Base-by-base conservation (phyloP, 1,140 invertebrate species). In the Pseudomyrmex flavicornis region DNA sequence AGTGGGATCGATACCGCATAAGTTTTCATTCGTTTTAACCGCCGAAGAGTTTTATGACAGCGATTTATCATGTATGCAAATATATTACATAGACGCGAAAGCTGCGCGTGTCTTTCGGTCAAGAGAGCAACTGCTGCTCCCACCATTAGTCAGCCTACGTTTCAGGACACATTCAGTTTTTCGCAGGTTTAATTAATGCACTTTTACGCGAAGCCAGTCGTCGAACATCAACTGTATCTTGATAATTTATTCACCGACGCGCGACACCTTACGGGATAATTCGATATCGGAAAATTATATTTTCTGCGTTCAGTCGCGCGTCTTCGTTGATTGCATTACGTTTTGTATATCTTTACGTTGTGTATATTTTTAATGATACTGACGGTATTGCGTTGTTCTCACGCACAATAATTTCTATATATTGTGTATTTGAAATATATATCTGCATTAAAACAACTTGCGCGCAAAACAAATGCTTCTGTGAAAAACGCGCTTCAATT, bases 211-310 rank as follows among this genome's bases (percentile, higher is more conserved):
- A 61, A 74, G 44, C 61, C 58, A 84, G 26, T 68, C 61, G 58
- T 84, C 63, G 70, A 87, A 82, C 69, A 61, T 83, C 68, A 87
- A 54, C 65, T 68, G 52, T 79, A 80, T 75, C 74, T 52, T 48
- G 74, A 87, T 82, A 80, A 88, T 87, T 88, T 88, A 87, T 88
- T 88, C 75, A 84, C 68, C 50, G 82, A 77, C 79, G 20, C 52
- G 50, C 56, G 48, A 22, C 50, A 73, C 17, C 48, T 73, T 61
- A 56, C 8, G 9, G 20, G 26, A 68, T 83, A 87, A 87, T 75
- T 79, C 82, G 65, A 87, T 87, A 84, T 59, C 44, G 66, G 66
- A 74, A 65, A 72, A 87, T 79, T 79, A 79, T 61, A 80, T 22
- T 46, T 69, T 70, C 20, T 46, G 46, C 66, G 15, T 44, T 68